These are phyloP conservation scores for Drosophila seclusa DNA, from an alignment of 2,888 invertebrate genomes.

Conservation along the genomic window DNA sequence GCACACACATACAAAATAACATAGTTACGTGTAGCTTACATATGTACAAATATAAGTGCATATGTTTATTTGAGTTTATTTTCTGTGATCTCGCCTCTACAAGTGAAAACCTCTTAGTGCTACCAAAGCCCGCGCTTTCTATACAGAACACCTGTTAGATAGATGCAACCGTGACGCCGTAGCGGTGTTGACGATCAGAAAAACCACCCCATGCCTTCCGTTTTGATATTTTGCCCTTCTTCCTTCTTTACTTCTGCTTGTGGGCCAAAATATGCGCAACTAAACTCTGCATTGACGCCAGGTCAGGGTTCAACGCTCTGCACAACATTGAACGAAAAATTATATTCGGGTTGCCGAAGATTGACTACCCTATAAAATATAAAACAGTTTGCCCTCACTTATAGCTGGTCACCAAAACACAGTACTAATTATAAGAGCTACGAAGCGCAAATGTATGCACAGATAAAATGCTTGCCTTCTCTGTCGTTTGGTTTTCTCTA, in stretches of 20 bases:
- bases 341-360: neutral
- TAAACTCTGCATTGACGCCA: constrained; percentile 16
- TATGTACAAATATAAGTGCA: neutral
- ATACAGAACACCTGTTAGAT: constrained; percentile 66
- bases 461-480: neutral
- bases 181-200: constrained; percentile 39
- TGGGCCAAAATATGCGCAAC: constrained; percentile 20
- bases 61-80: constrained; percentile 20
- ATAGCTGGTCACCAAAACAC: neutral
- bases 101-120: constrained; percentile 44
- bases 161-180: constrained; percentile 51
- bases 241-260: constrained; percentile 16
- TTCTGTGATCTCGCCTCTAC: constrained; percentile 46
- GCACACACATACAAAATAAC: neutral
- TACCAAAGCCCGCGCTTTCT: constrained; percentile 52
- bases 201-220: constrained; percentile 59
- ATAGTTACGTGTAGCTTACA: neutral
- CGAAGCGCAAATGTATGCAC: neutral
- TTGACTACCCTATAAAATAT: constrained; percentile 1
- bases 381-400: neutral
- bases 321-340: constrained; percentile 9
- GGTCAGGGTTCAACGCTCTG: constrained; percentile 54
- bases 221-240: constrained; percentile 20
- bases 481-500: neutral
- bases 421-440: neutral